Conservation (phyloP, 2,113 vertebrate species). For the Silurus asotus region DNA sequence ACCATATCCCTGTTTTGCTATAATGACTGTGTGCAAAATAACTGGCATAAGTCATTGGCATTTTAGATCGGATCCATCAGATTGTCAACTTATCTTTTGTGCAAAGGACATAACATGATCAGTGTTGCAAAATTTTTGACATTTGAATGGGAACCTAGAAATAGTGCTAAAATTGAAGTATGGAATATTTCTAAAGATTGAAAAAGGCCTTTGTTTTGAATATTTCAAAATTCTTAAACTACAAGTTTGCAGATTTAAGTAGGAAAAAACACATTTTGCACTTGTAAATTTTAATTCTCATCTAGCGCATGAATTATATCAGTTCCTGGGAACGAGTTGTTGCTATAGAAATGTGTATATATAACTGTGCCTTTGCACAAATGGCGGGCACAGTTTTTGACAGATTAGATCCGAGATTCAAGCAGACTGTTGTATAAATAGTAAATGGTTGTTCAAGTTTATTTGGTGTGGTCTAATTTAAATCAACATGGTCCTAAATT, state of each 20-base stretch:
- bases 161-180: background rate
- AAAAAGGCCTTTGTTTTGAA: background rate
- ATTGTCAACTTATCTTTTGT: too few species aligned
- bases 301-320: background rate
- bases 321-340: background rate
- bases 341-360: background rate
- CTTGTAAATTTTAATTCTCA: background rate
- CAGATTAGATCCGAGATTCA: background rate
- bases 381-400: background rate
- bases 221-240: background rate
- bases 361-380: background rate
- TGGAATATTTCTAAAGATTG: background rate
- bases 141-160: too few species aligned
- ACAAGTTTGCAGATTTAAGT: too few species aligned
- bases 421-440: background rate
- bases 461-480: background rate
- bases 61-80: too few species aligned
- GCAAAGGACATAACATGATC: too few species aligned
- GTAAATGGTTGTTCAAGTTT: background rate
- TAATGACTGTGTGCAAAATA: too few species aligned
- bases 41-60: too few species aligned
- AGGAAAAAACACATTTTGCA: too few species aligned
- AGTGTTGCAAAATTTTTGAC: too few species aligned
- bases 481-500: background rate
- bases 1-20: too few species aligned